Evolutionary conservation across 1,140 invertebrate species (phyloP), one percentile per base, ranked within the genome.

Genomic region (Bombus balteatus): DNA sequence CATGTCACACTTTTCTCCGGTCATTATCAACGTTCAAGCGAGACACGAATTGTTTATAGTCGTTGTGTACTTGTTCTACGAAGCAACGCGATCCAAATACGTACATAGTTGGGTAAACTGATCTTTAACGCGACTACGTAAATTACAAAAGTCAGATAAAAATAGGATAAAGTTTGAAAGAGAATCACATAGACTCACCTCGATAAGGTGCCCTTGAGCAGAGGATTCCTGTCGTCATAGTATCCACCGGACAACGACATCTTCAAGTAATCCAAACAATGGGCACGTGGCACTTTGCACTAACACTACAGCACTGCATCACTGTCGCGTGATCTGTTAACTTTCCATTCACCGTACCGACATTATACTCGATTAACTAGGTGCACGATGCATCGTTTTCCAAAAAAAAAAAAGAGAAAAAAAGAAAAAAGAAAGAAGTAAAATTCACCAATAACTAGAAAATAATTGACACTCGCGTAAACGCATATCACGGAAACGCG

Each of bases 211-310:
- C 95, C 95, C 92, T 96, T 95, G 92, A 96, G 95, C 82, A 96
- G 92, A 86, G 95, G 95, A 94, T 96, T 96, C 82, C 95, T 95
- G 88, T 95, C 94, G 92, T 96, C 95, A 94, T 95, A 95, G 93
- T 95, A 96, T 88, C 95, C 94, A 82, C 88, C 92, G 92, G 94
- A 93, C 83, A 93, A 94, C 87, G 93, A 87, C 94, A 95, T 95
- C 90, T 94, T 95, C 93, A 93, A 93, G 94, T 94, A 95, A 95
- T 94, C 94, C 94, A 94, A 93, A 85, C 88, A 92, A 91, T 91
- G 89, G 91, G 91, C 94, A 94, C 94, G 90, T 92, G 94, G 93
- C 94, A 93, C 93, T 93, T 86, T 85, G 82, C 92, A 94, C 93
- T 91, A 83, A 87, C 91, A 92, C 91, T 93, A 94, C 95, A 87